A percentile compares a stretch with the other conserved stretches of the same genome.
phyloP scores from a whole-genome alignment of 2,797 vertebrate species.

The Epinephelus awoara region DNA sequence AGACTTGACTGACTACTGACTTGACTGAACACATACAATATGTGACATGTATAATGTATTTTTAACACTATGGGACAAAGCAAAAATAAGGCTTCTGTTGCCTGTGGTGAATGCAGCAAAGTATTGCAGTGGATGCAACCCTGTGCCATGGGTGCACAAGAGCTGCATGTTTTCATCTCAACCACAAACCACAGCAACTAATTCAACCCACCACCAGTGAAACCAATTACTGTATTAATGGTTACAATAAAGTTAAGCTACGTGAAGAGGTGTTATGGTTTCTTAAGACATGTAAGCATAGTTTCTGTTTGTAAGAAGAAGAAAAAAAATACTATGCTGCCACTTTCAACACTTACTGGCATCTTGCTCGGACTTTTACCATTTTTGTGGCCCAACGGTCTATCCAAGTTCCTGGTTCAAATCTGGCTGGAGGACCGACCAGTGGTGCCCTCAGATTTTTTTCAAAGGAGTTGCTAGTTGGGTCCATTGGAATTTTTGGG shows the following conservation, averaged over 20 bases:
- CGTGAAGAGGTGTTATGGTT: neutral
- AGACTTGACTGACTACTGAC: constrained; percentile 59
- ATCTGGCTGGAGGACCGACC: neutral
- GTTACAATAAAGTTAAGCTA: neutral
- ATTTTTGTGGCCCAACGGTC: neutral
- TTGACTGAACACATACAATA: constrained; percentile 57
- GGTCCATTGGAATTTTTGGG: too few relatives aligned
- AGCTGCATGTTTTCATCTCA: constrained; percentile 20
- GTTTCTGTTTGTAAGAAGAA: neutral
- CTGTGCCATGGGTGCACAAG: neutral
- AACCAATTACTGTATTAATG: neutral
- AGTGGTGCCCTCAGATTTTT: too few relatives aligned
- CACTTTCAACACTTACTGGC: neutral
- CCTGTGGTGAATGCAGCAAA: constrained; percentile 12
- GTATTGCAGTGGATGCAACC: constrained; percentile 12
- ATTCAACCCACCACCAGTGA: neutral
- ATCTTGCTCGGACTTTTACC: neutral
- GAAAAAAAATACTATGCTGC: neutral
- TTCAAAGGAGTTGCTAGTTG: too few relatives aligned
- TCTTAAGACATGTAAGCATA: neutral
- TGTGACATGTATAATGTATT: constrained; percentile 62
- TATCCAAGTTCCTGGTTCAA: neutral
- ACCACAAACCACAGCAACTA: neutral
- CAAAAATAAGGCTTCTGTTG: constrained; percentile 26
- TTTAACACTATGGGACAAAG: constrained; percentile 49